Conservation (phyloP, 2,888 invertebrate genomes). For the Pimpla rufipes region DNA sequence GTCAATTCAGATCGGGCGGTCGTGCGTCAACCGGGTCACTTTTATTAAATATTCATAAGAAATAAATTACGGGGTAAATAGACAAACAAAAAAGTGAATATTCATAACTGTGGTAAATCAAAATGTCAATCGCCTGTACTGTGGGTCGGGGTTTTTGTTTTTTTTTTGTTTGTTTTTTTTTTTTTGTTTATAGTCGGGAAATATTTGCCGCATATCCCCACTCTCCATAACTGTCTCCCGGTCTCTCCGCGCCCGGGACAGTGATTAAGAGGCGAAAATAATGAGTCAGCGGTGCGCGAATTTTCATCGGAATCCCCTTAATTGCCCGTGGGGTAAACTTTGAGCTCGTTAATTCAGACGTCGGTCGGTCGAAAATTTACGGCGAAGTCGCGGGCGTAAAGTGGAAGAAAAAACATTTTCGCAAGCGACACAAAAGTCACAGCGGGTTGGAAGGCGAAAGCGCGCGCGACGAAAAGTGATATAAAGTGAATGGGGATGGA, state of each 20-base stretch:
- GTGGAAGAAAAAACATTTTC: background rate
- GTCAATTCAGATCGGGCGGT: too few species aligned
- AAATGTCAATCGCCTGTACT: background rate
- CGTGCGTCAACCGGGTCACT: too few species aligned
- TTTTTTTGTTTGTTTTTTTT: background rate
- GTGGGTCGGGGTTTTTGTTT: background rate
- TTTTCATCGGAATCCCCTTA: background rate
- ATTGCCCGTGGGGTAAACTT: background rate
- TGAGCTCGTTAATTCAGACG: background rate
- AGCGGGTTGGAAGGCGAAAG: background rate
- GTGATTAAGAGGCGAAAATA: background rate
- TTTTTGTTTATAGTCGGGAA: too few species aligned
- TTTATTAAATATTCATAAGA: too few species aligned
- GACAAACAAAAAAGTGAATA: too few species aligned
- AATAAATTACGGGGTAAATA: too few species aligned
- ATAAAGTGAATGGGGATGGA: constrained; percentile 6
- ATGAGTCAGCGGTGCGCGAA: background rate
- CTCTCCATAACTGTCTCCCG: too few species aligned
- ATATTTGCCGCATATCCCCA: too few species aligned
- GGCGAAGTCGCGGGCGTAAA: too few species aligned
- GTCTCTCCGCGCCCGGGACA: background rate
- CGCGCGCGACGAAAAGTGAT: constrained; percentile 8
- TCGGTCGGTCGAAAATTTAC: background rate
- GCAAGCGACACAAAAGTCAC: background rate
- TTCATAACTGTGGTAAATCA: background rate